Conservation (phyloP, 1,140 invertebrate species). For the Leptinotarsa defecta region DNA sequence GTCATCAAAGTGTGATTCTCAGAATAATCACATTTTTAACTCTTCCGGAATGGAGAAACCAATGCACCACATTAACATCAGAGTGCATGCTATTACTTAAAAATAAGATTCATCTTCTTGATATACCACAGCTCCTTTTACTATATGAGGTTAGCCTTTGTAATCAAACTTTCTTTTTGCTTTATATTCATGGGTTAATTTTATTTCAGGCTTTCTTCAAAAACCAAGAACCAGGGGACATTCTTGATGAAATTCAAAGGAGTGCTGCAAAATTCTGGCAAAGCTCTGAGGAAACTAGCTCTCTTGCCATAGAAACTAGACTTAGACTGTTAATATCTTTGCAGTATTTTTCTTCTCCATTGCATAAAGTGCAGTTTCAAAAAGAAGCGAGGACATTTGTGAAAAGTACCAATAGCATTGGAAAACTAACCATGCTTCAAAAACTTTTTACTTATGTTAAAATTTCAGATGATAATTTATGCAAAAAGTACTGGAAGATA, state of each 20-base stretch:
- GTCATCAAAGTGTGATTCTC: constrained; percentile 40
- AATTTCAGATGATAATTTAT: constrained; percentile 54
- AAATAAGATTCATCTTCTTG: constrained; percentile 40
- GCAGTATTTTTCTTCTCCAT: constrained; percentile 48
- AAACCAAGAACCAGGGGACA: constrained; percentile 50
- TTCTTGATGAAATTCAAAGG: constrained; percentile 48
- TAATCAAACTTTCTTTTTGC: neutral
- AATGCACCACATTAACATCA: constrained; percentile 39
- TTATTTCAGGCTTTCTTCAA: constrained; percentile 48
- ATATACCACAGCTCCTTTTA: constrained; percentile 38
- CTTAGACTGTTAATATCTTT: constrained; percentile 45
- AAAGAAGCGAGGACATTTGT: constrained; percentile 50
- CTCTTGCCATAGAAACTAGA: constrained; percentile 24
- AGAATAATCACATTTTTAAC: constrained; percentile 47
- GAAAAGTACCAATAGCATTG: constrained; percentile 38
- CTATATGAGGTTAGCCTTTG: constrained; percentile 40
- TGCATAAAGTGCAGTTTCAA: constrained; percentile 50
- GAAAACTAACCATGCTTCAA: constrained; percentile 47
- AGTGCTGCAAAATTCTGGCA: constrained; percentile 42
- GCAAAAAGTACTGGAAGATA: constrained; percentile 57
- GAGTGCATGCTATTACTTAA: constrained; percentile 44
- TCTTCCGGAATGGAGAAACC: constrained; percentile 45
- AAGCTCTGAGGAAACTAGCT: constrained; percentile 37
- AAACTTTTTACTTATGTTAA: constrained; percentile 57
- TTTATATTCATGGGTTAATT: neutral